Base-by-base conservation (phyloP, 2,888 invertebrate species). In the Eupithecia vulgata region DNA sequence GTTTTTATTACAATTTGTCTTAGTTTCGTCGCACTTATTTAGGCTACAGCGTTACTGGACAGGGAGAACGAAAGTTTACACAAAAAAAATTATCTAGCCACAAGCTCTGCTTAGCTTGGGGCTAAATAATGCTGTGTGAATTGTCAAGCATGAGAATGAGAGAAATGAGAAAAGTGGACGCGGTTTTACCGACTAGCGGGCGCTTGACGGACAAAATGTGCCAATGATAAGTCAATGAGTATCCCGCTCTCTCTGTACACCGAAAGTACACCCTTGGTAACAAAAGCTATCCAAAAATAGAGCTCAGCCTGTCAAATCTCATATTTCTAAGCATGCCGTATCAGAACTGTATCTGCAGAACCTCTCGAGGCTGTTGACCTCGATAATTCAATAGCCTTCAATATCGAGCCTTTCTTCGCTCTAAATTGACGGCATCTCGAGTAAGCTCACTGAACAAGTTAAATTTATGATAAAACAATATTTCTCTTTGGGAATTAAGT, bases 311-410 rank as follows among this genome's bases (percentile, higher is more conserved):
- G 12, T 10, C 12, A 57, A 25, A 35, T 12, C 12, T 40, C 37
- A 64, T 64, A 48, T 64, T 64, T 48, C 37, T 37, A 52, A 62
- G 37, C 40, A 65, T 65, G 65, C 40, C 52, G 34, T 74, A 72
- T 72, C 74, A 67, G 45, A 57, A 67, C 62, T 40, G 62, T 70
- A 69, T 69, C 68, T 52, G 66, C 13, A 5, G 52, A 67, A 35
- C 68, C 37, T 57, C 71, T 30, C 25, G 64, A 64, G 67, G 45
- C 70, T 59, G 57, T 70, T 72, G 75, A 72, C 75, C 75, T 61
- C 70, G 70, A 71, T 74, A 71, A 70, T 62, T 74, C 70, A 75
- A 75, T 59, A 75, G 69, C 68, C n/a, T 71, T 48, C 66, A 68
- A 68, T 71, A 68, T 68, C 35, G 65, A 69, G 45, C 37, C 67